A percentile compares a stretch with the other conserved stretches of the same genome.
Evolutionary conservation across 2,797 vertebrate genomes (phyloP).

Genomic region (Amphiprion clarkii): DNA sequence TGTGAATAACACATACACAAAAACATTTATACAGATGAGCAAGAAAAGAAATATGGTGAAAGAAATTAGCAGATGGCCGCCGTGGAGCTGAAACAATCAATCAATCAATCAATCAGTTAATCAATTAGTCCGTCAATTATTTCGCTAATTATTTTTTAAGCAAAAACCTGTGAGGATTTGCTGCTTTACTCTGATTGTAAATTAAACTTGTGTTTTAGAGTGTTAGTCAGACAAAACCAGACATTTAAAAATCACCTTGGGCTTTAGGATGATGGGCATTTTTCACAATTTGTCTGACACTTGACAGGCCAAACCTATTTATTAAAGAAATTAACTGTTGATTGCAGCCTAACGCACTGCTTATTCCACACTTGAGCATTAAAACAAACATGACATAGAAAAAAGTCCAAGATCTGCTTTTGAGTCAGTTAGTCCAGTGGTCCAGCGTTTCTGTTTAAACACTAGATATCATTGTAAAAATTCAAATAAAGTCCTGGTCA

Average conservation of each 20-base stretch:
- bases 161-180: not conserved
- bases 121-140: no score
- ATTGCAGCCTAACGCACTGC: not conserved
- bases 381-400: not conserved
- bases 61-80: not conserved
- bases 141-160: not conserved
- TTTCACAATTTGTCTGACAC: not conserved
- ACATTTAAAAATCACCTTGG: not conserved
- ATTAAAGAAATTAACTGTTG: not conserved
- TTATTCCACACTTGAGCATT: not conserved
- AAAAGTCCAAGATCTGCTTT: not conserved
- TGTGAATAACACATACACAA: not conserved
- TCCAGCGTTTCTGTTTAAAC: constrained; percentile 39
- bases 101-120: not conserved
- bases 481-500: constrained; percentile 2
- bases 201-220: not conserved
- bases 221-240: not conserved
- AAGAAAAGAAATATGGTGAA: not conserved
- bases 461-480: constrained; percentile 5
- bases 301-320: not conserved
- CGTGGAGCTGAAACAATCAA: not conserved
- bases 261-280: not conserved
- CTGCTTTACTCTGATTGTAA: not conserved
- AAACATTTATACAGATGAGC: no score
- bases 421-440: not conserved